A percentile compares a stretch with the other conserved stretches of the same genome.
phyloP scores from a whole-genome alignment of 2,113 vertebrate genomes.

The Semnornis frantzii region DNA sequence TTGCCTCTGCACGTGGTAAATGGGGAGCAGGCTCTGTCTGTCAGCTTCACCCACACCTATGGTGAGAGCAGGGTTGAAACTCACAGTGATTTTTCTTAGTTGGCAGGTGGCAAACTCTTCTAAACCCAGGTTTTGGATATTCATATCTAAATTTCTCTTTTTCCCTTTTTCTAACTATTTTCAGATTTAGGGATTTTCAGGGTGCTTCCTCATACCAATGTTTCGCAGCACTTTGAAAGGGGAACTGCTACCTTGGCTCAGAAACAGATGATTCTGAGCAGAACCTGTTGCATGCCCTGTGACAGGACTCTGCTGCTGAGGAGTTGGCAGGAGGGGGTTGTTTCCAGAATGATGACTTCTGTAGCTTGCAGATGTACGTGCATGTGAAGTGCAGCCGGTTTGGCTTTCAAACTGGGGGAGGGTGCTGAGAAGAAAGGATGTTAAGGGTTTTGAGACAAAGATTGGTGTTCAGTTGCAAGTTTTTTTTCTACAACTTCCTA shows the following conservation, averaged over 20 bases:
- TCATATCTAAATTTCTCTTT: neutral
- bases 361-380: neutral
- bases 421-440: neutral
- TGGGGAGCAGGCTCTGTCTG: neutral
- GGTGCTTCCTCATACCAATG: neutral
- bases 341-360: neutral
- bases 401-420: neutral
- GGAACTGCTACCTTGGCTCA: neutral
- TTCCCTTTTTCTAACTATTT: neutral
- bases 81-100: neutral
- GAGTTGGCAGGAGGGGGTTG: neutral
- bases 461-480: neutral
- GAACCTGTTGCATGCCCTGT: neutral
- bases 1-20: fast-evolving
- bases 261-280: neutral
- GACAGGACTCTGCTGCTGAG: fast-evolving
- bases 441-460: neutral
- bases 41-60: neutral
- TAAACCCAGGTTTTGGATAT: neutral
- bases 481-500: neutral
- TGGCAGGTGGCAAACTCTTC: neutral
- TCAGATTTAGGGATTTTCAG: neutral
- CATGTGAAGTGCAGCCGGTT: neutral
- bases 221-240: neutral
- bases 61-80: neutral